Percentiles rank a stretch among this genome's conserved stretches.
These are phyloP conservation scores for Campylomormyrus tamandua DNA, from an alignment of 2,113 vertebrate species.

Conservation along the genomic window DNA sequence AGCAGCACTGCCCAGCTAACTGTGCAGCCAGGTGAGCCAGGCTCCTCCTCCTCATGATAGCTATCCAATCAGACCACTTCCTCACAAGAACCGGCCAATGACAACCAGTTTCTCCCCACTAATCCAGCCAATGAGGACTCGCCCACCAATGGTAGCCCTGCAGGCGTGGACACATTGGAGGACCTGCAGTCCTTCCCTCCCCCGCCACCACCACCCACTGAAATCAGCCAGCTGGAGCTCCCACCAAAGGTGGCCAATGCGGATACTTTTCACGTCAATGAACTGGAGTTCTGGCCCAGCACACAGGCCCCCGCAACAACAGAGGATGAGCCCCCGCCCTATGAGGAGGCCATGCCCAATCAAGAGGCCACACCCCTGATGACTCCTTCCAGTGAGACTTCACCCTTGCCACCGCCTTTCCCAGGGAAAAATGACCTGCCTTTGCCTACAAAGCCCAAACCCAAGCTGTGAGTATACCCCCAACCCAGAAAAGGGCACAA, in stretches of 20 bases:
- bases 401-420: constrained; percentile 38
- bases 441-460: constrained; percentile 79
- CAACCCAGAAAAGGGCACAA: background rate
- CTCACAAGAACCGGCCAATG: background rate
- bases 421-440: constrained; percentile 77
- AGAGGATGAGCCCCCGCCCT: constrained; percentile 43
- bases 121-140: constrained; percentile 61
- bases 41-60: background rate
- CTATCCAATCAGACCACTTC: background rate
- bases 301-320: constrained; percentile 54
- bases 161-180: constrained; percentile 58
- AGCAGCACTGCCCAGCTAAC: constrained; percentile 73
- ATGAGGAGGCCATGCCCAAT: constrained; percentile 35
- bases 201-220: constrained; percentile 66
- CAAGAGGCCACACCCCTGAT: constrained; percentile 30
- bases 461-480: constrained; percentile 86
- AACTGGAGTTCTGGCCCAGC: constrained; percentile 62
- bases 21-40: constrained; percentile 57
- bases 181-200: constrained; percentile 67
- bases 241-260: constrained; percentile 59
- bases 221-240: constrained; percentile 75
- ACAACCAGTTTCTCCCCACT: background rate
- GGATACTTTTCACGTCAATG: constrained; percentile 63
- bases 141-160: constrained; percentile 58
- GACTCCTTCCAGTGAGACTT: constrained; percentile 43